Percentiles rank a stretch among this genome's conserved stretches.
Evolutionary conservation across 2,113 vertebrate species (phyloP).

Genomic region (Prunella fulvescens): DNA sequence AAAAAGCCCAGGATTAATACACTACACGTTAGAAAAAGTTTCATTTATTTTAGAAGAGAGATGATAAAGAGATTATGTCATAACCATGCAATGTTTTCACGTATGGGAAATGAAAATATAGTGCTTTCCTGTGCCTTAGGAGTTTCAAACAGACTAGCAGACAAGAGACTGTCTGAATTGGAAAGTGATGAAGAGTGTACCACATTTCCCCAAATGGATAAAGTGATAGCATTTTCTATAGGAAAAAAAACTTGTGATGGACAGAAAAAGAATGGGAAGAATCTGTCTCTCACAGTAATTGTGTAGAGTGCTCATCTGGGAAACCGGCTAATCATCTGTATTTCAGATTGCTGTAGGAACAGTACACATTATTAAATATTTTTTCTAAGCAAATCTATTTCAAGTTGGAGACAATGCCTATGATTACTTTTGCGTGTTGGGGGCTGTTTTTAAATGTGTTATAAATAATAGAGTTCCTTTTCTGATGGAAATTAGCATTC

Average conservation of each 20-base stretch:
- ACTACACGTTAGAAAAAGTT: background rate
- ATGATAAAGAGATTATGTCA: background rate
- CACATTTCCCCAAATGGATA: background rate
- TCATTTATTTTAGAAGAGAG: background rate
- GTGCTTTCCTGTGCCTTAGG: background rate
- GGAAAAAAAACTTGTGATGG: background rate
- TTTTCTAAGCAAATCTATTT: background rate
- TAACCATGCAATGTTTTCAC: background rate
- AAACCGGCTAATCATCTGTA: background rate
- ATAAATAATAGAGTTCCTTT: background rate
- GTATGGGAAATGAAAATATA: background rate
- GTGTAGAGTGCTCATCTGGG: background rate
- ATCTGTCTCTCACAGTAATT: background rate
- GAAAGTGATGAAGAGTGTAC: background rate
- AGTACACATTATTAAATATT: background rate
- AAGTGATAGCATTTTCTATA: background rate
- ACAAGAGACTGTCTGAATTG: background rate
- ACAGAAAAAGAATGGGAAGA: background rate
- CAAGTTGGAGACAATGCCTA: background rate
- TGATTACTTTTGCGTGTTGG: background rate
- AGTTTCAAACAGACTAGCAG: background rate
- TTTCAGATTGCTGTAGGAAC: background rate
- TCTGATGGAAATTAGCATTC: background rate
- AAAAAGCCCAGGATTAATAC: fast-evolving
- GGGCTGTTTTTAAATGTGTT: background rate